Evolutionary conservation across 1,140 invertebrate species (phyloP).

Genomic region (Drosophila sp.): DNA sequence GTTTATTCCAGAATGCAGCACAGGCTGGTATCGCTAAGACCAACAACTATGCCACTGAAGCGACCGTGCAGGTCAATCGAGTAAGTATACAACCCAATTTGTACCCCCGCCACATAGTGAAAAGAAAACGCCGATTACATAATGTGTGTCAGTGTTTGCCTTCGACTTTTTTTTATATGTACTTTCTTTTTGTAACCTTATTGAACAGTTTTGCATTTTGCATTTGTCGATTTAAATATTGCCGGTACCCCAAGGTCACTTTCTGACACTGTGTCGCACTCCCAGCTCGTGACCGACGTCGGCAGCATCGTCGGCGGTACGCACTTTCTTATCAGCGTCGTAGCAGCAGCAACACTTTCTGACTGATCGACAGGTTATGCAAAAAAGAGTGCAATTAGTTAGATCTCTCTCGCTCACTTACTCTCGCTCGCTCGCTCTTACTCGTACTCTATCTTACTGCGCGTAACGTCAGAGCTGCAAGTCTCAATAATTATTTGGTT

Average conservation of each 20-base stretch:
- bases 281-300: constrained; percentile 44
- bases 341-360: constrained; percentile 6
- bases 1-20: constrained; percentile 84
- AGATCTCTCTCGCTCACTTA: constrained; percentile 2
- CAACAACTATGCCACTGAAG: constrained; percentile 84
- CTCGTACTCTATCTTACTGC: not conserved
- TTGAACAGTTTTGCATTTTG: constrained; percentile 68
- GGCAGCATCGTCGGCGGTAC: constrained; percentile 27
- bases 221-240: constrained; percentile 12
- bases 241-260: constrained; percentile 39
- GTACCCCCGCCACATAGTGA: not conserved
- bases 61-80: constrained; percentile 81
- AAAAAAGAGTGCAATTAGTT: constrained; percentile 26
- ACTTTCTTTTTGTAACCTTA: constrained; percentile 7
- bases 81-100: constrained; percentile 45
- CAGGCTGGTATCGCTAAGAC: constrained; percentile 72
- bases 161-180: constrained; percentile 11
- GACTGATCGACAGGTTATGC: constrained; percentile 31
- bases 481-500: too few species aligned
- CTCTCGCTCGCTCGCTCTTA: not conserved
- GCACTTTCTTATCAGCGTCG: constrained; percentile 41
- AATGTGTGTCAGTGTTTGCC: constrained; percentile 39
- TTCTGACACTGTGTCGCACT: not conserved
- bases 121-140: constrained; percentile 64
- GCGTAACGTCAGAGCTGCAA: constrained; percentile 7